Conservation (phyloP, 1,140 invertebrate genomes). For the Nephila pilipes region DNA sequence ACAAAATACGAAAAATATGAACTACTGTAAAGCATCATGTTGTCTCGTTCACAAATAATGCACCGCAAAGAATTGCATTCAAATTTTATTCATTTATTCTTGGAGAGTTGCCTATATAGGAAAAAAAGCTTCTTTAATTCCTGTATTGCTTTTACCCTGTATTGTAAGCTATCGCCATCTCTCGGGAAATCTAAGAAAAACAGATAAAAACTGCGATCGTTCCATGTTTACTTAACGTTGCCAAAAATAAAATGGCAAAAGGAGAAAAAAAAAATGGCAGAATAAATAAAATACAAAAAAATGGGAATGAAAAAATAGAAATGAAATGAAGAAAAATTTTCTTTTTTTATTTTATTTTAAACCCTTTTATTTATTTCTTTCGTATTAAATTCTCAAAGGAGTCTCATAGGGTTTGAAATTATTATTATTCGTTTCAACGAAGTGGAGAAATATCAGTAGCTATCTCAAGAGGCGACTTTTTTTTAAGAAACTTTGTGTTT, state of each 20-base stretch:
- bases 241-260: conserved; percentile 1
- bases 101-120: neutral
- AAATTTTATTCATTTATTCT: neutral
- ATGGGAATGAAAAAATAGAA: neutral
- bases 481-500: too few species aligned
- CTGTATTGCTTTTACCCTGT: neutral
- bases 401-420: neutral
- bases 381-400: neutral
- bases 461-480: too few species aligned
- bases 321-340: too few species aligned
- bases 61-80: neutral
- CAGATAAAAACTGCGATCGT: neutral
- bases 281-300: neutral
- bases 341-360: too few species aligned
- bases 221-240: neutral
- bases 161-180: neutral
- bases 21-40: conserved; percentile 16
- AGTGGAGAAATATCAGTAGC: neutral
- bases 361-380: too few species aligned
- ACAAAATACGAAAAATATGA: neutral
- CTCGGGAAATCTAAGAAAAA: conserved; percentile 7
- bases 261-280: neutral
- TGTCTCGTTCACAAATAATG: conserved; percentile 56
- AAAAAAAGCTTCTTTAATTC: neutral
- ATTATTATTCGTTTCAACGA: conserved; percentile 34